Base-by-base conservation (phyloP, 2,888 invertebrate species). In the Ernsta delagoae region DNA sequence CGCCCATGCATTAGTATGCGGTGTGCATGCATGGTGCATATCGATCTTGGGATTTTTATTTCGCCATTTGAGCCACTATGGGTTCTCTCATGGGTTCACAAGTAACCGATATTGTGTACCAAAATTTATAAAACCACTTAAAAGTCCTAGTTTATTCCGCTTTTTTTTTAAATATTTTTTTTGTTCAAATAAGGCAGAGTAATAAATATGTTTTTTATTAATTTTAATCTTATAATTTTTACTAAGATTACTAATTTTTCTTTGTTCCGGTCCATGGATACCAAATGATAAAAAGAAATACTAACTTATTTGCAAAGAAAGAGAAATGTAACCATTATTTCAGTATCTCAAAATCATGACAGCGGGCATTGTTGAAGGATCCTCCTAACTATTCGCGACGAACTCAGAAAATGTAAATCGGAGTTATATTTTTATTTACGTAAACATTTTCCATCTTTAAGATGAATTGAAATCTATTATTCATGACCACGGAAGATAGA, bases 11-110 rank as follows among this genome's bases (percentile, higher is more conserved):
- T 66, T 39, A 66, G 65, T 53, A 66, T 59, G 59, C 65, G 48
- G 53, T 6, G 16, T 48, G 45, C 45, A 48, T 57, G 65, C 59
- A 66, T 41, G 65, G 53, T 66, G 65, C 65, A 66, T 61, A 61
- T 66, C 65, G 65, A 66, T 66, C 59, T 59, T 36, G 41, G 53
- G 59, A 45, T 24, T 65, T 66, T 66, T 59, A 59, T 59, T 59
- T 41, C 59, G 59, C 12, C 12, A 4, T 59, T 50, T 16, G 48
- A 66, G 59, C 11, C 65, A 53, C 53, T 59, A 59, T 31, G 65
- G 53, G 50, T 41, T 9, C 48, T 54, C 65, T 59, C 65, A 48
- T 31, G 65, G 65, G 65, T 34, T 7, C 0, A 48, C 43, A 16
- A n/a, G n/a, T n/a, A n/a, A n/a, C n/a, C n/a, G n/a, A n/a, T n/a